Evolutionary conservation across 2,888 invertebrate genomes (phyloP).

Genomic region (Rugalucina vietnamica): DNA sequence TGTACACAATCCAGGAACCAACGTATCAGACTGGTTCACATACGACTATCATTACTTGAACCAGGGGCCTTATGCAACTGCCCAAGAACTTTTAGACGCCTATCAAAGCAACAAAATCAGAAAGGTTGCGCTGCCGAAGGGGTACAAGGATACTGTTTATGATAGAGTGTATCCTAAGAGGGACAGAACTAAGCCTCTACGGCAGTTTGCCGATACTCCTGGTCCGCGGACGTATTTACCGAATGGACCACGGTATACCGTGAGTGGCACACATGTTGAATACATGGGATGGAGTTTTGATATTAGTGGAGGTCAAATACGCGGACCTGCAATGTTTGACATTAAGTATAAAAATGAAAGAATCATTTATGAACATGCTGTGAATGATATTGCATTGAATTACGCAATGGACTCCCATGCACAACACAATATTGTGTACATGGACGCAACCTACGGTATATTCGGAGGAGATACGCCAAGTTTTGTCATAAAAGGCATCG

Average conservation of each 20-base stretch:
- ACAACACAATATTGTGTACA: slow-evolving; percentile 68
- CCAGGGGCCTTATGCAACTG: slow-evolving; percentile 66
- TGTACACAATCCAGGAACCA: slow-evolving; percentile 64
- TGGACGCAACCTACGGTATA: slow-evolving; percentile 69
- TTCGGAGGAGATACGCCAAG: slow-evolving; percentile 59
- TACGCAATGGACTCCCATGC: slow-evolving; percentile 70
- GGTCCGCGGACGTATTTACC: slow-evolving; percentile 68
- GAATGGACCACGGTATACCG: slow-evolving; percentile 67
- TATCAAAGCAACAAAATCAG: slow-evolving; percentile 54
- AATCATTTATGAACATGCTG: slow-evolving; percentile 72
- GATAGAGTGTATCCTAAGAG: slow-evolving; percentile 61
- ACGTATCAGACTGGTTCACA: slow-evolving; percentile 63
- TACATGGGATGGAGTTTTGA: slow-evolving; percentile 76
- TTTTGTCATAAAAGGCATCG: slow-evolving; percentile 65
- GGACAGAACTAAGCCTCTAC: slow-evolving; percentile 35
- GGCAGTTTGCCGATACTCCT: slow-evolving; percentile 59
- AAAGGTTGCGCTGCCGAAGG: slow-evolving; percentile 58
- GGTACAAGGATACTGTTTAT: slow-evolving; percentile 53
- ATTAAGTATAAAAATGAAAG: slow-evolving; percentile 69
- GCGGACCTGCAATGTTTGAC: slow-evolving; percentile 67
- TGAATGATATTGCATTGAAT: slow-evolving; percentile 68
- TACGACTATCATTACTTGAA: slow-evolving; percentile 68
- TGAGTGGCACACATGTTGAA: slow-evolving; percentile 66
- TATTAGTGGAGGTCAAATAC: slow-evolving; percentile 63
- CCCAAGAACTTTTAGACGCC: slow-evolving; percentile 50